Evolutionary conservation across 2,888 invertebrate species (phyloP), one percentile per base, ranked within the genome.

Genomic region (Latrodectus elegans): DNA sequence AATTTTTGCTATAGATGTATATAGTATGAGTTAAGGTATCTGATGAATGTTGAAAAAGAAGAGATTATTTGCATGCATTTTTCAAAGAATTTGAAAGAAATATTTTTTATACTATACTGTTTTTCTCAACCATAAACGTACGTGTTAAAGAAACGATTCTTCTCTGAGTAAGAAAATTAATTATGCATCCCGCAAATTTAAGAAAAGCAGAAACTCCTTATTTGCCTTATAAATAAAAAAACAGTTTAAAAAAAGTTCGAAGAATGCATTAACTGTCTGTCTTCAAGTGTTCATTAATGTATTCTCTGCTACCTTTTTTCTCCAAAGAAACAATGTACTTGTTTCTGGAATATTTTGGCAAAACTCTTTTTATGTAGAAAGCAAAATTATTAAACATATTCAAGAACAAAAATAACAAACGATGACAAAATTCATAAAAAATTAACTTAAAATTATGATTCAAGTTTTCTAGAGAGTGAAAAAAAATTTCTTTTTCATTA

Each of bases 361-460:
- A 76, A 76, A 86, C 80, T 76, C 81, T 86, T 86, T 82, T 81
- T 49, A 22, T 60, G 72, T 55, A 64, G 67, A 67, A 81, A 81
- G 81, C 86, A 86, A 86, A 86, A 86, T 86, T 86, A 86, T 86
- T 86, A 86, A 86, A 86, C 86, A 78, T 85, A 85, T 85, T 85
- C 85, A 81, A 64, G 76, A 72, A 71, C 71, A 72, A 81, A 76
- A 74, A 51, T 60, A 75, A 70, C 51, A 64, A 76, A 75, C 86
- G 53, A 70, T 76, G 86, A 86, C 86, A 86, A 81, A 86, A 86
- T 86, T 81, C 80, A 86, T 81, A 86, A 86, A 86, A 86, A 86
- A 86, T 86, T 86, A 86, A 86, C 86, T 86, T 86, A 72, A 81
- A 86, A 86, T 86, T 85, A 79, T 85, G 75, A 79, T 70, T 86